Conservation (phyloP, 2,113 vertebrate species). For the Alligator mississippiensis region DNA sequence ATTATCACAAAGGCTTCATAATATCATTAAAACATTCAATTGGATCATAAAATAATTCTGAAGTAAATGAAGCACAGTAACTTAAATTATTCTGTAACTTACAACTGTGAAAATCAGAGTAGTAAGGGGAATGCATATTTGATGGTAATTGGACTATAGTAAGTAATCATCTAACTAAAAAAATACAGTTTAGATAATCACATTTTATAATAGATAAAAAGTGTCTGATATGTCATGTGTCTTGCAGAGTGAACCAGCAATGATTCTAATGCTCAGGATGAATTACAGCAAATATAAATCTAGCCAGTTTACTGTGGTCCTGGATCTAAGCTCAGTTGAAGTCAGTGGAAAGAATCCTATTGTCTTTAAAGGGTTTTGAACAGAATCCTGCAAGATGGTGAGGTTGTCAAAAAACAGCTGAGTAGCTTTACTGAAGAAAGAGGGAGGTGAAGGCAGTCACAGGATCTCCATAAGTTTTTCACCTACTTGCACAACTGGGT, state of each 20-base stretch:
- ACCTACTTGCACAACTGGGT: not conserved
- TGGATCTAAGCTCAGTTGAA: not conserved
- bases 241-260: not conserved
- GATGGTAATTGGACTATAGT: conserved; percentile 48
- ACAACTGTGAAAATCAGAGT: conserved; percentile 40
- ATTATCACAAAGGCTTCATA: conserved; percentile 57
- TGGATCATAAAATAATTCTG: conserved; percentile 71
- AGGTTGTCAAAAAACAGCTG: not conserved
- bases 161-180: conserved; percentile 41
- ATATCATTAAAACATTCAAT: conserved; percentile 63
- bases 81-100: conserved; percentile 64
- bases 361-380: not conserved
- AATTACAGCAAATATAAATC: not conserved
- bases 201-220: conserved; percentile 10
- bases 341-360: not conserved
- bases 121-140: not conserved
- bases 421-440: not conserved
- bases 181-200: conserved; percentile 2
- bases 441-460: not conserved
- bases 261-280: not conserved
- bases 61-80: conserved; percentile 64
- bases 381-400: not conserved
- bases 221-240: not conserved
- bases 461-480: not conserved
- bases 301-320: not conserved